Evolutionary conservation across 2,797 vertebrate species (phyloP).

Genomic region (Myripristis jacobus): DNA sequence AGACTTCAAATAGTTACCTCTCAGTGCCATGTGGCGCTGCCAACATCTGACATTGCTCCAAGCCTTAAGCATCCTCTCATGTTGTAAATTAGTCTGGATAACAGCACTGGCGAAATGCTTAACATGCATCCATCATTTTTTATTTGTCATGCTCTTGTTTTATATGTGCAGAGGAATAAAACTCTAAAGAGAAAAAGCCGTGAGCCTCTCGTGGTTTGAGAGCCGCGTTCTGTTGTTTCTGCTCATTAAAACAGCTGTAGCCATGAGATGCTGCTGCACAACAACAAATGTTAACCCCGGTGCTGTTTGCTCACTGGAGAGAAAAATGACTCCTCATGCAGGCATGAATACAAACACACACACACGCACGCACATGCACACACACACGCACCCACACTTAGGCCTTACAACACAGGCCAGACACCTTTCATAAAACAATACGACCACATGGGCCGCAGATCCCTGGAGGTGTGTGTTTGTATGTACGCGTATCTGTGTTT

Average conservation of each 20-base stretch:
- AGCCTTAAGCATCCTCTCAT: background rate
- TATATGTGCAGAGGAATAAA: background rate
- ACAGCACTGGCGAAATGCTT: background rate
- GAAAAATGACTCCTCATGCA: conserved; percentile 26
- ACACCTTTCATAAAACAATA: conserved; percentile 69
- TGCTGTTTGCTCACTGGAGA: conserved; percentile 21
- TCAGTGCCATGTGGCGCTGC: no score
- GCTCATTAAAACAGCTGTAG: background rate
- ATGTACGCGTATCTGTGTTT: conserved; percentile 50
- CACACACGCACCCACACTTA: conserved; percentile 6
- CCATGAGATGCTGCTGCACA: background rate
- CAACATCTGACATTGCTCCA: background rate
- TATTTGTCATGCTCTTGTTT: background rate
- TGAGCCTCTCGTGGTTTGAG: background rate
- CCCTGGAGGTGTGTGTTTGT: conserved; percentile 50
- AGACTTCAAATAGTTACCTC: no score
- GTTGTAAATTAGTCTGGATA: background rate
- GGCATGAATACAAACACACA: conserved; percentile 2
- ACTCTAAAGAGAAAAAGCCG: conserved; percentile 1
- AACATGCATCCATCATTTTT: background rate
- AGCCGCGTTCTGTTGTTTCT: no score
- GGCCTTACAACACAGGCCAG: conserved; percentile 41
- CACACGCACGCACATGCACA: background rate
- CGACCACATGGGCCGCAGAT: conserved; percentile 58
- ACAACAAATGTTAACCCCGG: conserved; percentile 25